phyloP scores from a whole-genome alignment of 2,797 vertebrate species.

The Poliocrania exsul region DNA sequence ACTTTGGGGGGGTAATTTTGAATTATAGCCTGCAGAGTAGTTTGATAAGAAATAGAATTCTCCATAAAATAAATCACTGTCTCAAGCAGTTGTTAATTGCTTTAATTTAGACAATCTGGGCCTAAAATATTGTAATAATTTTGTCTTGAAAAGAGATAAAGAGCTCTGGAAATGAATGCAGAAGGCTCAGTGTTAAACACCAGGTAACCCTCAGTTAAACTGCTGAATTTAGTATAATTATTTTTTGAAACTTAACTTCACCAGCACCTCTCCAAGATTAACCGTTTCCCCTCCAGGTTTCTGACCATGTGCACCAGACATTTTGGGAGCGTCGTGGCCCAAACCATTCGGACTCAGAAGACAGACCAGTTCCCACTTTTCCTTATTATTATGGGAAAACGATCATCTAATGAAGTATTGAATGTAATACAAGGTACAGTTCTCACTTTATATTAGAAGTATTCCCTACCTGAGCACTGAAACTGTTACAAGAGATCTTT shows the following conservation, averaged over 20 bases:
- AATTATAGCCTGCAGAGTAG: background rate
- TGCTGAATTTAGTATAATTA: background rate
- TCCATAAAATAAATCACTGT: background rate
- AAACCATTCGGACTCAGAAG: constrained; percentile 97
- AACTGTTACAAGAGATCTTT: background rate
- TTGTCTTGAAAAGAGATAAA: background rate
- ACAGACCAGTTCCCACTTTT: constrained; percentile 98
- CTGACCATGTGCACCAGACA: constrained; percentile 97
- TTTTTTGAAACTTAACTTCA: background rate
- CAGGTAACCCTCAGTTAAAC: background rate
- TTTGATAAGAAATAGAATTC: background rate
- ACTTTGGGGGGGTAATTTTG: background rate
- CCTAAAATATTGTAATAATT: background rate
- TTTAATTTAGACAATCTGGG: background rate
- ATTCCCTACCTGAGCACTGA: background rate
- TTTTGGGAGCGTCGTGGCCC: constrained; percentile 96
- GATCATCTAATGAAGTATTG: constrained; percentile 98
- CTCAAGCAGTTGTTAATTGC: background rate
- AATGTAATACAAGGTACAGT: constrained; percentile 97
- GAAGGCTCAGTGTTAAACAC: background rate
- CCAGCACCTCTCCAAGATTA: constrained; percentile 31
- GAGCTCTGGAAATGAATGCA: background rate
- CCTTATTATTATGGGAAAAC: constrained; percentile 97
- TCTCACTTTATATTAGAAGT: background rate
- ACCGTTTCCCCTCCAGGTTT: constrained; percentile 80